Percentiles rank a stretch among this genome's conserved stretches.
Conservation (phyloP, 1,140 invertebrate genomes). For the Dendroctonus valens region DNA sequence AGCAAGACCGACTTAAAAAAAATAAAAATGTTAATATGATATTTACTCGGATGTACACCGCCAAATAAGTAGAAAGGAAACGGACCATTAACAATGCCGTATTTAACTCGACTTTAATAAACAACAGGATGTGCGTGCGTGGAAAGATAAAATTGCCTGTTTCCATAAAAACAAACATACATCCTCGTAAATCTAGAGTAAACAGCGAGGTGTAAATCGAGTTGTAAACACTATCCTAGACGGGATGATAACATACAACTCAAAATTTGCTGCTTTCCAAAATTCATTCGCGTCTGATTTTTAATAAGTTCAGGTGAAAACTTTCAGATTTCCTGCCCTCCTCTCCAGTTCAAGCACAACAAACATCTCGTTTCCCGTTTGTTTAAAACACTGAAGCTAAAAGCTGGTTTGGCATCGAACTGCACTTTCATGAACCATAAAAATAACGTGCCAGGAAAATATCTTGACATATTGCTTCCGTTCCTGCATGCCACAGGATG, state of each 20-base stretch:
- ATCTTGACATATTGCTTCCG: no score
- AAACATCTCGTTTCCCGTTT: no score
- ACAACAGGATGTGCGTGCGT: conserved; percentile 34
- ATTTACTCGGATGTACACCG: conserved; percentile 21
- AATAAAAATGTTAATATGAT: conserved; percentile 12
- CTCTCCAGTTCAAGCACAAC: no score
- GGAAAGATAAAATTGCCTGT: conserved; percentile 35
- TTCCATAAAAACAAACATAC: conserved; percentile 34
- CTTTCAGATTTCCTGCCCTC: no score
- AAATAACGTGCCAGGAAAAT: no score
- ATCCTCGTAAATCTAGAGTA: conserved; percentile 32
- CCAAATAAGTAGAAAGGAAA: conserved; percentile 35
- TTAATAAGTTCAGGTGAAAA: no score
- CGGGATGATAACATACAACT: conserved; percentile 9
- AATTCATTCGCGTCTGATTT: no score
- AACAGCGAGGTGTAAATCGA: conserved; percentile 31
- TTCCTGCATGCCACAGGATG: no score
- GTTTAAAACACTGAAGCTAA: no score
- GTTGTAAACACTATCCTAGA: conserved; percentile 19
- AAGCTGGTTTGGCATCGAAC: no score
- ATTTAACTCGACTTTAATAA: conserved; percentile 32
- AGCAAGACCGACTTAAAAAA: conserved; percentile 4
- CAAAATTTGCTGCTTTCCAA: not conserved
- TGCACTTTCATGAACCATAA: no score
- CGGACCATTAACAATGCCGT: conserved; percentile 33